These are phyloP conservation scores for Drosophila kepulauana DNA, from an alignment of 1,140 invertebrate species.

Conservation along the genomic window DNA sequence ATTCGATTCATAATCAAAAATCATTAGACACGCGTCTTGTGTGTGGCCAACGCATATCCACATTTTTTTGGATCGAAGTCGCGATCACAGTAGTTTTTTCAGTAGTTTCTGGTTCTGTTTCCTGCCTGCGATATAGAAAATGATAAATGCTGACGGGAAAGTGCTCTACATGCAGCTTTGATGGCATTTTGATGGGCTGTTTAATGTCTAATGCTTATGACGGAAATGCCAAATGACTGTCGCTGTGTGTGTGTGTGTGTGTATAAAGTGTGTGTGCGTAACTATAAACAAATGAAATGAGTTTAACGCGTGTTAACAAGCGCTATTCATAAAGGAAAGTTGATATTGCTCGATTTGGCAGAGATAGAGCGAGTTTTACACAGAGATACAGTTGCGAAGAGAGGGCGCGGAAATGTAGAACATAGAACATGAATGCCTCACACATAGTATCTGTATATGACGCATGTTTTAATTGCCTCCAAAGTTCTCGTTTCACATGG, in stretches of 20 bases:
- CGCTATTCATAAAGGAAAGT: conserved; percentile 44
- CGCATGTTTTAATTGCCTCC: conserved; percentile 11
- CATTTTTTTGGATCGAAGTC: background rate
- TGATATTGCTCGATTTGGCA: conserved; percentile 53
- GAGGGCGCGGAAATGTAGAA: background rate
- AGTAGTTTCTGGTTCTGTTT: conserved; percentile 20
- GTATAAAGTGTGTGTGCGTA: conserved; percentile 1
- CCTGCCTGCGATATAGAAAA: conserved; percentile 21
- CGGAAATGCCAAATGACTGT: conserved; percentile 35
- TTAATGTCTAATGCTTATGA: conserved; percentile 42
- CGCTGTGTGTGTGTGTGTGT: background rate
- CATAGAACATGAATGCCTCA: background rate
- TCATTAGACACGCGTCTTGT: conserved; percentile 27
- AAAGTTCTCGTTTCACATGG: conserved; percentile 8
- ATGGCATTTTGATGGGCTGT: conserved; percentile 48
- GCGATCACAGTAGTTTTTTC: background rate
- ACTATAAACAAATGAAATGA: conserved; percentile 31
- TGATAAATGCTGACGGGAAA: conserved; percentile 21
- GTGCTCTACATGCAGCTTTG: conserved; percentile 34
- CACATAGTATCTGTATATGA: background rate
- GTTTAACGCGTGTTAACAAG: conserved; percentile 18
- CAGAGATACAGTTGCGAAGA: background rate
- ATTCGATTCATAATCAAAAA: conserved; percentile 32
- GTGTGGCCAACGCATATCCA: conserved; percentile 15
- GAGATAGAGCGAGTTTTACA: background rate